phyloP scores from a whole-genome alignment of 2,888 invertebrate species.

The Coremacera marginata region DNA sequence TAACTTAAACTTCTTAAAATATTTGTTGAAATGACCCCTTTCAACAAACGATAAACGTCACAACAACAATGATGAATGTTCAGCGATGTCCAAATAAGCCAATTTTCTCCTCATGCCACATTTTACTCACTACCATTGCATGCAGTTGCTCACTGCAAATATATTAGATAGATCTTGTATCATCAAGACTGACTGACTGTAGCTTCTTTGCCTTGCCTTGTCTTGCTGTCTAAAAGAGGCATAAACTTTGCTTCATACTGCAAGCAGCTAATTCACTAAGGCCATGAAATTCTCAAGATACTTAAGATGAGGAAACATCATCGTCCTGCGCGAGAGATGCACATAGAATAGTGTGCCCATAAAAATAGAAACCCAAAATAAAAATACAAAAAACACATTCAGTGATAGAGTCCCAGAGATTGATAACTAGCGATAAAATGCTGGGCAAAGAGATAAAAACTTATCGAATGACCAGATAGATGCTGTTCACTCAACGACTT shows the following conservation, averaged over 20 bases:
- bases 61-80: constrained; percentile 20
- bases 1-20: too few species aligned
- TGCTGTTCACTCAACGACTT: constrained; percentile 7
- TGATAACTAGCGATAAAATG: constrained; percentile 31
- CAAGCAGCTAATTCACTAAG: constrained; percentile 16
- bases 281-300: constrained; percentile 28
- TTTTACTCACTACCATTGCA: not conserved
- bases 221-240: not conserved
- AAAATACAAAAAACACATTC: not conserved
- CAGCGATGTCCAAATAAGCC: constrained; percentile 9
- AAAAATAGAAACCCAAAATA: too few species aligned
- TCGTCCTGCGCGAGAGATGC: not conserved
- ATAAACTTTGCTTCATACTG: not conserved
- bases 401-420: not conserved
- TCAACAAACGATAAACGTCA: constrained; percentile 29
- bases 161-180: constrained; percentile 21
- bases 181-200: not conserved
- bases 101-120: not conserved
- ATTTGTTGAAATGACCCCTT: constrained; percentile 9
- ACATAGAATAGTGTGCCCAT: too few species aligned
- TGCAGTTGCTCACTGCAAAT: not conserved
- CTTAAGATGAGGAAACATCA: not conserved
- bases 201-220: not conserved
- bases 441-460: constrained; percentile 26
- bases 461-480: constrained; percentile 6